Evolutionary conservation across 2,888 invertebrate species (phyloP), one percentile per base, ranked within the genome.

Genomic region (Heliconius cydno): DNA sequence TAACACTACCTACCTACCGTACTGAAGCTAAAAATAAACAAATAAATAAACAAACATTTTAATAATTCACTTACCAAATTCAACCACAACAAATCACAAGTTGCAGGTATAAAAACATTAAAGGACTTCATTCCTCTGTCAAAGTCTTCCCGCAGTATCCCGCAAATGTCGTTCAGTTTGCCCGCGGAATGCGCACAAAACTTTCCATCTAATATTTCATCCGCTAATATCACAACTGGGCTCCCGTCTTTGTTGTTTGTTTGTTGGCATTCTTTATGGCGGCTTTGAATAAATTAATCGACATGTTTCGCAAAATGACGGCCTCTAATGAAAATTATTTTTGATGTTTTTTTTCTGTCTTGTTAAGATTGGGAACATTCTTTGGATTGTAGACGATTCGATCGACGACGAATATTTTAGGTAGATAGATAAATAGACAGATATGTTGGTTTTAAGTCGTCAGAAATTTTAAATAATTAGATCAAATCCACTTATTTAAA

Each of bases 161-260:
- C 93, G 85, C 92, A 92, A 94, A 93, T 91, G 93, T 94, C 92
- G 91, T 87, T 81, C 87, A 88, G 85, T 86, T 87, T 81, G 86
- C 83, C 85, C 86, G 86, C 82, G 87, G 89, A 88, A 90, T 90
- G 83, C 87, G 84, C 87, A 87, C 85, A 85, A 88, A 90, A 91
- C 89, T 83, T 92, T 92, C 84, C 86, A 84, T 88, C 87, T 92
- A 90, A 92, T 92, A 92, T 93, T 93, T 93, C 91, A 92, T 82
- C 84, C 84, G 84, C 82, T 89, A 86, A 91, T 87, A 88, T 86
- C 85, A 82, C 85, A 83, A 86, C 88, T 85, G 83, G 88, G 83
- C 87, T 87, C 88, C 86, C 86, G 89, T 91, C 90, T 92, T 92
- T 91, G 90, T 90, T 89, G 86, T 89, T 89, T 87, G 89, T 88